Evolutionary conservation across 2,888 invertebrate species (phyloP).

Genomic region (Sinopyrophorus schimmeli): DNA sequence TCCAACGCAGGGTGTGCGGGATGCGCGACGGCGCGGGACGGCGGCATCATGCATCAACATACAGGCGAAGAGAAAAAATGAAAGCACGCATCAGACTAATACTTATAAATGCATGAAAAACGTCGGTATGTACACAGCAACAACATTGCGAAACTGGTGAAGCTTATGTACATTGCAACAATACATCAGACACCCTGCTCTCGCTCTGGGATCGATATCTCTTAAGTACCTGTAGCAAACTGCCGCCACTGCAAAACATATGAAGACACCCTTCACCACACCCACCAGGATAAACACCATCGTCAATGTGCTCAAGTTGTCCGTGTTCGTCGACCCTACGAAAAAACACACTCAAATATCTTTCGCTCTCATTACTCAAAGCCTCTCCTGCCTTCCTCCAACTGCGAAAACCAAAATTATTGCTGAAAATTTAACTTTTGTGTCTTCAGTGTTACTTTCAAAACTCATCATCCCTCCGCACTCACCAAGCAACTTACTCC

Average conservation of each 20-base stretch:
- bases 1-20: slow-evolving; percentile 52
- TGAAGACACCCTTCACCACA: slow-evolving; percentile 92
- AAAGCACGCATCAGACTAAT: slow-evolving; percentile 59
- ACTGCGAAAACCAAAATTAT: too few relatives aligned
- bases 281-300: slow-evolving; percentile 92
- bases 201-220: slow-evolving; percentile 39
- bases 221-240: slow-evolving; percentile 88
- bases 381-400: too few relatives aligned
- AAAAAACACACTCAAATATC: slow-evolving; percentile 43
- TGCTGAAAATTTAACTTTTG: too few relatives aligned
- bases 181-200: slow-evolving; percentile 38
- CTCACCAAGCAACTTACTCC: too few relatives aligned
- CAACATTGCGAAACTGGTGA: slow-evolving; percentile 48
- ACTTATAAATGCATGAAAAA: slow-evolving; percentile 43
- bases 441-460: too few relatives aligned
- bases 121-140: slow-evolving; percentile 41
- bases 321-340: slow-evolving; percentile 75
- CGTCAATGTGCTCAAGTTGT: slow-evolving; percentile 85
- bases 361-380: not conserved
- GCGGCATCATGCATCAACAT: slow-evolving; percentile 61
- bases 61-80: slow-evolving; percentile 62
- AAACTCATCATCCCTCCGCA: too few relatives aligned
- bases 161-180: slow-evolving; percentile 52
- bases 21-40: slow-evolving; percentile 39
- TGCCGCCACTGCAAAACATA: slow-evolving; percentile 93